Percentiles rank a stretch among this genome's conserved stretches.
Evolutionary conservation across 53 echinoderm and acorn worm species (phyloP).

Genomic region (Temnopleurus reevesii): DNA sequence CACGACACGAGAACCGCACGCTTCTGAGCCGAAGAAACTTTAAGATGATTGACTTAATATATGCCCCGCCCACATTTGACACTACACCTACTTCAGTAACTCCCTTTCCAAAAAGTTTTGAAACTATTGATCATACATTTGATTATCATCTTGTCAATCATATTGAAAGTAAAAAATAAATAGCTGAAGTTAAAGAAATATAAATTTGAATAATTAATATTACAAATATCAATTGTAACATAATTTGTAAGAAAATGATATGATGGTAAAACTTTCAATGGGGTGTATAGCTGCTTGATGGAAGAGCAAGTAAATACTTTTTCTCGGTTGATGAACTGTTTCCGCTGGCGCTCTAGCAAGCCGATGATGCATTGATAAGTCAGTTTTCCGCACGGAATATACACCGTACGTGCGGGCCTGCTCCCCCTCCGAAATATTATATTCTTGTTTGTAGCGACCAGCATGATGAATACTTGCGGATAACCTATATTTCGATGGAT

Average conservation of each 20-base stretch:
- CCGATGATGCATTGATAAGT: slow-evolving; percentile 32
- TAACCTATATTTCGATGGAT: slow-evolving; percentile 18
- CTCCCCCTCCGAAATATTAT: neutral
- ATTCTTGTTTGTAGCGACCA: neutral
- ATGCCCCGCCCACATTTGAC: slow-evolving; percentile 51
- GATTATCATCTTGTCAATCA: too few relatives aligned
- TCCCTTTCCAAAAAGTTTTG: slow-evolving; percentile 17
- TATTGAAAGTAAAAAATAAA: too few relatives aligned
- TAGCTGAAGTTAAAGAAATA: too few relatives aligned
- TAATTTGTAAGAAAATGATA: neutral
- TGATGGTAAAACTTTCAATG: neutral
- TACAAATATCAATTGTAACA: too few relatives aligned
- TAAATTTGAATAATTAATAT: too few relatives aligned
- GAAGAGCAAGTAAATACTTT: slow-evolving; percentile 35
- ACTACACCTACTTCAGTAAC: neutral
- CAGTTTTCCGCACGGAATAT: slow-evolving; percentile 24
- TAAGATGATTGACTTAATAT: slow-evolving; percentile 50
- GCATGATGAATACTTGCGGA: neutral
- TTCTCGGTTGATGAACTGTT: slow-evolving; percentile 50
- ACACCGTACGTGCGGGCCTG: neutral
- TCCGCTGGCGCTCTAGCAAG: slow-evolving; percentile 31
- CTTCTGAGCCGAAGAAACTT: slow-evolving; percentile 35
- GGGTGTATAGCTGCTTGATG: neutral
- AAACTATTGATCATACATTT: too few relatives aligned
- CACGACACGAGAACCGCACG: slow-evolving; percentile 56